Conservation (phyloP, 2,888 invertebrate species). For the Iselma pallidipennis region DNA sequence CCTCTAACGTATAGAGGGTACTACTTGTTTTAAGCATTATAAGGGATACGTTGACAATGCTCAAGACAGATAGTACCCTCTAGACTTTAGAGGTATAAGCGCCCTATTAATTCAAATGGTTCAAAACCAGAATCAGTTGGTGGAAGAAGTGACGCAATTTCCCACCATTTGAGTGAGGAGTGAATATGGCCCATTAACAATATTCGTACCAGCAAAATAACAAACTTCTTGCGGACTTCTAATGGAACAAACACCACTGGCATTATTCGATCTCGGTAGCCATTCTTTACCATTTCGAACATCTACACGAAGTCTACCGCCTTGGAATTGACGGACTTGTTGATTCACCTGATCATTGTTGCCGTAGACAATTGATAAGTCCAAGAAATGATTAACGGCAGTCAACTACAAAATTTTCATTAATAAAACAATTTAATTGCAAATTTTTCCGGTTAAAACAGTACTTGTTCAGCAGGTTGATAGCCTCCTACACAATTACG, state of each 20-base stretch:
- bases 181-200: too few species aligned
- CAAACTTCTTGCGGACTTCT: conserved; percentile 68
- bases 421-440: not conserved
- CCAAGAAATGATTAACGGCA: conserved; percentile 73
- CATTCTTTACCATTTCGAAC: conserved; percentile 69
- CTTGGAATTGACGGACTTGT: conserved; percentile 67
- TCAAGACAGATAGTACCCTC: too few species aligned
- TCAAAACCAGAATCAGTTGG: too few species aligned
- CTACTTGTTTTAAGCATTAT: too few species aligned
- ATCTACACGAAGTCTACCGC: conserved; percentile 70
- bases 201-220: conserved; percentile 68
- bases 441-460: not conserved
- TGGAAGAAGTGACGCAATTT: too few species aligned
- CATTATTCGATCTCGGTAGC: conserved; percentile 72
- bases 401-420: conserved; percentile 59
- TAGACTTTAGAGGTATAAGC: too few species aligned
- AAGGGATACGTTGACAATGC: too few species aligned
- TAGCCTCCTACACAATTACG: conserved; percentile 66
- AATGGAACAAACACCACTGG: conserved; percentile 69
- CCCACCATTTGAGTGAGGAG: too few species aligned
- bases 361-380: conserved; percentile 81
- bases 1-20: too few species aligned
- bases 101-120: too few species aligned
- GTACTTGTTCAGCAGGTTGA: conserved; percentile 74
- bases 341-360: conserved; percentile 68